phyloP scores from a whole-genome alignment of 2,888 invertebrate genomes.

The Tortricodes alternella region DNA sequence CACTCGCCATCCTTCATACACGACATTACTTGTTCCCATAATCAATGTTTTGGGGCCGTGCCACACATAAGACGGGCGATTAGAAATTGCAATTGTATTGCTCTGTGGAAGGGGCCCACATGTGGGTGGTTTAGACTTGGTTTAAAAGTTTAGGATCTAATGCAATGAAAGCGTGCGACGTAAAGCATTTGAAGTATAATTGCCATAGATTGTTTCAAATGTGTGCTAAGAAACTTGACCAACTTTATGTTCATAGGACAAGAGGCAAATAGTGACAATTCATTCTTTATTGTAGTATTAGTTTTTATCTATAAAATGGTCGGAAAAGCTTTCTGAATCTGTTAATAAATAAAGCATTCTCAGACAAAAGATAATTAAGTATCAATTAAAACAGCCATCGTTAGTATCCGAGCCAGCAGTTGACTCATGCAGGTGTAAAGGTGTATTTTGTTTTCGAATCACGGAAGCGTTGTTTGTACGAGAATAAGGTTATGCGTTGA shows the following conservation, averaged over 20 bases:
- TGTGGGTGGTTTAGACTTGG: constrained; percentile 62
- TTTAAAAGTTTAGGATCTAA: constrained; percentile 32
- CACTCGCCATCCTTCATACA: constrained; percentile 71
- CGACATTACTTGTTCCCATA: constrained; percentile 77
- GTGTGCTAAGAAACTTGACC: no score
- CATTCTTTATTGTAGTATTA: no score
- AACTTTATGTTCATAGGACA: no score
- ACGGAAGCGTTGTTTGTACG: constrained; percentile 50
- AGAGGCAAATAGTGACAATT: no score
- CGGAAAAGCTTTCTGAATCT: no score
- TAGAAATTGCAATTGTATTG: constrained; percentile 77
- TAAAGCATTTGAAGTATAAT: constrained; percentile 8
- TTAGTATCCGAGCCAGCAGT: constrained; percentile 46
- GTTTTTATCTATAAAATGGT: no score
- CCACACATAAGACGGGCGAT: constrained; percentile 73
- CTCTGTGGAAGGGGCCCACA: constrained; percentile 56
- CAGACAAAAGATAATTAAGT: constrained; percentile 23
- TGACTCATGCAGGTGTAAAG: constrained; percentile 47
- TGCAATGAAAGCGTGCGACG: constrained; percentile 12
- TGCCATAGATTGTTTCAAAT: not conserved
- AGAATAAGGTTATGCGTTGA: constrained; percentile 56
- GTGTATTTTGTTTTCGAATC: constrained; percentile 44
- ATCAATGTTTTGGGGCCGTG: constrained; percentile 78
- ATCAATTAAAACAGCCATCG: constrained; percentile 47
- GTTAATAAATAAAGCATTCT: constrained; percentile 6